Percentiles rank a stretch among this genome's conserved stretches.
phyloP scores from a whole-genome alignment of 2,113 vertebrate species.

The Pimephales promelas region DNA sequence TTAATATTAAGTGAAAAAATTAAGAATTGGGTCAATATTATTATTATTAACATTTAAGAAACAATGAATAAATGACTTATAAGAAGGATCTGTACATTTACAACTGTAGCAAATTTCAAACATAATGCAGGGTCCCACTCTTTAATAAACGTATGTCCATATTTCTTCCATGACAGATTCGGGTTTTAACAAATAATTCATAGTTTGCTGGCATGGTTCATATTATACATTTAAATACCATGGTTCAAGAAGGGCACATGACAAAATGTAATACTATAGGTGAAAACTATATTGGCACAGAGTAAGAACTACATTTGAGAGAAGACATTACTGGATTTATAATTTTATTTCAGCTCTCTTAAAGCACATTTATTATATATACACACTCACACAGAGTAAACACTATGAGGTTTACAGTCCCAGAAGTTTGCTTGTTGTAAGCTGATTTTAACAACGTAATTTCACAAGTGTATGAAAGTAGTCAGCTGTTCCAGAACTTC shows the following conservation, averaged over 20 bases:
- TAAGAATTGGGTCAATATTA: background rate
- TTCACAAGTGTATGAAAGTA: background rate
- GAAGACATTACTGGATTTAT: background rate
- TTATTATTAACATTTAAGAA: background rate
- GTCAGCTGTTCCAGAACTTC: background rate
- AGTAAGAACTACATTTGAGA: background rate
- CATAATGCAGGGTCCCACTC: background rate
- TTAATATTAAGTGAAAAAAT: background rate
- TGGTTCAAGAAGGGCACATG: background rate
- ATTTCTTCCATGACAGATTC: background rate
- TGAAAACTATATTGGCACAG: background rate
- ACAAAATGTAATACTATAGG: too few species aligned
- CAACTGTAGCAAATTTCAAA: background rate
- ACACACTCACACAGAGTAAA: background rate
- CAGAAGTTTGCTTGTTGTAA: constrained; percentile 3
- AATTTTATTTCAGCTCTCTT: background rate
- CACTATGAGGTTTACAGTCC: background rate
- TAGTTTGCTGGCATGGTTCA: background rate
- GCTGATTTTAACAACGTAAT: background rate
- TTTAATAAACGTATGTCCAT: background rate
- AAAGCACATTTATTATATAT: too few species aligned
- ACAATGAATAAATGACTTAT: background rate
- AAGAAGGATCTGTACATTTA: background rate
- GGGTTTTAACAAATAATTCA: background rate
- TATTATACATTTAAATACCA: background rate